Evolutionary conservation across 2,113 vertebrate genomes (phyloP).

Genomic region (Cyprinodon variegatus): DNA sequence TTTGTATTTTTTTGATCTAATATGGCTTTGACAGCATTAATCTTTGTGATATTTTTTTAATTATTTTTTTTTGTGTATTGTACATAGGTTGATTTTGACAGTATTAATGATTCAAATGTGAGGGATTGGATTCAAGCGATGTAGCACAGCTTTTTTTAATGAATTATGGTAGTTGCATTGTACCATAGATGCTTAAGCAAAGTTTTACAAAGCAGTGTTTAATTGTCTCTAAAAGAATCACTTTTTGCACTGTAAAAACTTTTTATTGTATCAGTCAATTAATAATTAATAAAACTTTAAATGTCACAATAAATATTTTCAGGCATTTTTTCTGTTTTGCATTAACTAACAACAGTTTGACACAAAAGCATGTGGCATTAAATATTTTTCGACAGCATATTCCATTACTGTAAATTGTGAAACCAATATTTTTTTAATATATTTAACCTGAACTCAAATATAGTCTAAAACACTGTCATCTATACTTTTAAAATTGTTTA

Average conservation of each 20-base stretch:
- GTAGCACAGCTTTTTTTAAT: slow-evolving; percentile 2
- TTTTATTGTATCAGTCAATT: neutral
- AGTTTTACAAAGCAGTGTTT: slow-evolving; percentile 9
- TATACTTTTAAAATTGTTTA: slow-evolving; percentile 56
- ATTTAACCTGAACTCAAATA: slow-evolving; percentile 4
- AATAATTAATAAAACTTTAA: neutral
- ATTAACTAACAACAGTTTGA: slow-evolving; percentile 1
- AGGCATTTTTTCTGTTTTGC: slow-evolving; percentile 25
- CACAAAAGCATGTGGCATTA: neutral
- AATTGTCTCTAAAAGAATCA: neutral
- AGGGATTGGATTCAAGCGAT: slow-evolving; percentile 35
- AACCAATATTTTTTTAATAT: neutral
- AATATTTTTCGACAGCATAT: neutral
- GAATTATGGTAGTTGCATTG: neutral
- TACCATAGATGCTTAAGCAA: neutral
- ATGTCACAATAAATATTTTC: neutral
- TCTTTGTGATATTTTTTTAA: no score
- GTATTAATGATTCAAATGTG: slow-evolving; percentile 23
- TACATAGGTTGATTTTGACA: slow-evolving; percentile 25
- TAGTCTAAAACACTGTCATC: slow-evolving; percentile 19
- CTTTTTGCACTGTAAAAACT: slow-evolving; percentile 31
- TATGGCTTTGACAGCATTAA: slow-evolving; percentile 10
- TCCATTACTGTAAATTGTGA: neutral
- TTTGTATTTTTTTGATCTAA: slow-evolving; percentile 26
- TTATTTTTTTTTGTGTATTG: slow-evolving; percentile 21